These are phyloP conservation scores for Crocidura indochinensis DNA, from an alignment of 2,797 vertebrate genomes.

Conservation along the genomic window DNA sequence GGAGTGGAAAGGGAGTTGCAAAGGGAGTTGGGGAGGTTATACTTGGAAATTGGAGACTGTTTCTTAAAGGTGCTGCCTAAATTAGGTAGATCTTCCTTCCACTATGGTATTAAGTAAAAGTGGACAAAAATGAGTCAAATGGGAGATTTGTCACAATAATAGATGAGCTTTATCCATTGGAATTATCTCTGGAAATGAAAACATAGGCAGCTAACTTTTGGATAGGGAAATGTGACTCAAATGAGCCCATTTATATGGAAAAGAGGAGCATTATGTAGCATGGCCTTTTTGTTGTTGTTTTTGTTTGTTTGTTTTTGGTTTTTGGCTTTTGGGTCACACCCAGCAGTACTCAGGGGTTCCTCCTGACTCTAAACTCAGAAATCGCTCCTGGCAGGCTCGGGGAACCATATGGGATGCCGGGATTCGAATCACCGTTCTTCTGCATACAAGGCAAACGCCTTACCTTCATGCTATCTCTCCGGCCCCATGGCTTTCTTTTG, in stretches of 20 bases:
- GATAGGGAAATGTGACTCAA: slow-evolving; percentile 22
- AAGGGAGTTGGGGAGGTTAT: not conserved
- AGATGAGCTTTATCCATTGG: not conserved
- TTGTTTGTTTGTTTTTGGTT: too few species aligned
- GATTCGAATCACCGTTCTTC: too few species aligned
- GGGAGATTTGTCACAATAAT: not conserved
- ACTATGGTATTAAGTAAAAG: not conserved
- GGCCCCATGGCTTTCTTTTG: slow-evolving; percentile 8
- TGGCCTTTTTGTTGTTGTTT: too few species aligned
- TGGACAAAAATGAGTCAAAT: not conserved
- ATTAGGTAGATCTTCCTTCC: not conserved
- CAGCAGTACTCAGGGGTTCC: too few species aligned
- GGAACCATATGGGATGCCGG: too few species aligned
- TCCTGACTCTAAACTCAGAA: too few species aligned
- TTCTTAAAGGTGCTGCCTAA: slow-evolving; percentile 29
- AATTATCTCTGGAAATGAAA: slow-evolving; percentile 31
- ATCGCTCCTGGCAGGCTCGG: too few species aligned
- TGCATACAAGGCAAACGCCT: too few species aligned
- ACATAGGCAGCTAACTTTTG: not conserved
- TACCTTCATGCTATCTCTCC: too few species aligned
- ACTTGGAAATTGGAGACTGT: slow-evolving; percentile 18
- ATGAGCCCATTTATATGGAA: not conserved
- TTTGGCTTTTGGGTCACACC: too few species aligned
- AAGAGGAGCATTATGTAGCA: not conserved
- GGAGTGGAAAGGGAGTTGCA: not conserved